Evolutionary conservation across 2,797 vertebrate genomes (phyloP).

Genomic region (Geotrypetes seraphini): DNA sequence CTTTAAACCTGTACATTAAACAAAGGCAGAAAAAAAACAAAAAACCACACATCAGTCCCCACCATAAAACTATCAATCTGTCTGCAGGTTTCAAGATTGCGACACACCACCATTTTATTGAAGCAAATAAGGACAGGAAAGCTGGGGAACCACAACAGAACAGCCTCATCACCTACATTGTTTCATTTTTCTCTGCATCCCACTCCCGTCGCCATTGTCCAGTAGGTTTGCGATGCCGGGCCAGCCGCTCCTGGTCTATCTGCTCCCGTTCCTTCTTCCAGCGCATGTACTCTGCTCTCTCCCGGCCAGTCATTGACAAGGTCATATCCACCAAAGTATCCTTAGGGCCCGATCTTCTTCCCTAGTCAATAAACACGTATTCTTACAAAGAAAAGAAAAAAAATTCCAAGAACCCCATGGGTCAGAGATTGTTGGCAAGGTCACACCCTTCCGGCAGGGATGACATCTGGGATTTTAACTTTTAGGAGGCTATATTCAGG

Average conservation of each 20-base stretch:
- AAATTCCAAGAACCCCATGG: too few relatives aligned
- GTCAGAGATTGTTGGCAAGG: too few relatives aligned
- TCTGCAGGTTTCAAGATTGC: too few relatives aligned
- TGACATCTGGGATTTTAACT: too few relatives aligned
- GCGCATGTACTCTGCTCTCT: constrained; percentile 79
- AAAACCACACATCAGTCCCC: too few relatives aligned
- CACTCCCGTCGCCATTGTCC: constrained; percentile 88
- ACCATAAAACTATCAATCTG: too few relatives aligned
- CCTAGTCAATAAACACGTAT: constrained; percentile 22
- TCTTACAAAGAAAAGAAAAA: too few relatives aligned
- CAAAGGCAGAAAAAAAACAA: neutral
- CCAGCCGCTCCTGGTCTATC: constrained; percentile 81
- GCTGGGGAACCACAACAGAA: too few relatives aligned
- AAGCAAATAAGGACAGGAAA: too few relatives aligned
- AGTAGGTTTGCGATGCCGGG: constrained; percentile 78
- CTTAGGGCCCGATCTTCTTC: constrained; percentile 43
- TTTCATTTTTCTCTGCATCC: constrained; percentile 80
- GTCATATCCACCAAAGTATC: constrained; percentile 75
- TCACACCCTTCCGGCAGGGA: too few relatives aligned
- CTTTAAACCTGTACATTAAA: constrained; percentile 66
- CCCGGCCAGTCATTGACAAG: constrained; percentile 84
- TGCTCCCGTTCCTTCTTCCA: constrained; percentile 88
- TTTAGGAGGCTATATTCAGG: too few relatives aligned
- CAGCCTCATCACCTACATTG: constrained; percentile 70
- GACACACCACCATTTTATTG: too few relatives aligned